Evolutionary conservation across 2,113 vertebrate species (phyloP), one percentile per base, ranked within the genome.

Genomic region (Coptodon rendalli): DNA sequence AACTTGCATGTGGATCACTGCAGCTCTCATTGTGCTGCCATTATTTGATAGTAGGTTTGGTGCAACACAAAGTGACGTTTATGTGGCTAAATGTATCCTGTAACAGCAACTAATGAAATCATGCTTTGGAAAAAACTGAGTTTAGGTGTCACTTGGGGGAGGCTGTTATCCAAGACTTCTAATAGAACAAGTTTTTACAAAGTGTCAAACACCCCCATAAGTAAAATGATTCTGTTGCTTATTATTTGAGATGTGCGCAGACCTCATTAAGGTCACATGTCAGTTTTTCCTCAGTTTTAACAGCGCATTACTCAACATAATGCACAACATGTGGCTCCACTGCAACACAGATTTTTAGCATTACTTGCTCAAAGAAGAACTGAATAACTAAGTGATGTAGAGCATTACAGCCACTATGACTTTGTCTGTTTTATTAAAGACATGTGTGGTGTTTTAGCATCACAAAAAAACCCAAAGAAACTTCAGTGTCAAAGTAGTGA

Each of bases 41-140:
- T 86, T 63, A 82, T 82, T 87, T 88, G 78, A 90, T 52, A 66
- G 7, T 79, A 50, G 83, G 86, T 80, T 59, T 84, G 63, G 80
- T 40, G 61, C 78, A 89, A 88, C 56, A 84, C 22, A 73, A 76
- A 85, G 22, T 8, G 24, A n/a, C 2, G 27, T 85, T 83, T 80
- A 63, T 52, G 80, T 86, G 84, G 36, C 73, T 12, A 4, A 57
- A 45, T 54, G 66, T 31, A 50, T 29, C 71, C 43, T 0, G 71
- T 5, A 50, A 29, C 43, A 50, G 43, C 43, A 84, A 68, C n/a
- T 4, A 8, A 57, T 89, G 85, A 89, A 85, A 82, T 84, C 45
- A 56, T 76, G 59, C 57, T 71, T 56, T 34, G 34, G 52, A 66
- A 82, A 45, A 66, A 66, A 19, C 5, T 3, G 14, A 29, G 24